Evolutionary conservation across 2,113 vertebrate genomes (phyloP).

Genomic region (Oncorhynchus clarkii): DNA sequence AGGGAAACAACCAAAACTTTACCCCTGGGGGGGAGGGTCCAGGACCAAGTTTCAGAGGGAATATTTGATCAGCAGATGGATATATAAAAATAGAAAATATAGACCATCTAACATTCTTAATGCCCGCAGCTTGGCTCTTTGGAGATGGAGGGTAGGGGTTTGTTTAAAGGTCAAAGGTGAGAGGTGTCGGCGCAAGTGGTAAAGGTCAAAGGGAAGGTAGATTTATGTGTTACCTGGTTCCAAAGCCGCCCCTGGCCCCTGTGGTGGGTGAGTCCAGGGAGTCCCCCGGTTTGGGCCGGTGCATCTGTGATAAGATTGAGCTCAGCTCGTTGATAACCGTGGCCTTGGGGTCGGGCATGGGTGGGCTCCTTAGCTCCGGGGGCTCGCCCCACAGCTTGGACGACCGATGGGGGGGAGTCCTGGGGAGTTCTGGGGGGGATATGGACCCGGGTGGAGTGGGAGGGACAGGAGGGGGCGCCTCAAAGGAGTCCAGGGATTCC

Average conservation of each 20-base stretch:
- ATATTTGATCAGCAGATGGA: too few relatives aligned
- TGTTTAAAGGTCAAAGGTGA: neutral
- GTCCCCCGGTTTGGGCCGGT: slow-evolving; percentile 87
- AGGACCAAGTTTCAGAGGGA: too few relatives aligned
- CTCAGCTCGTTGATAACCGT: slow-evolving; percentile 95
- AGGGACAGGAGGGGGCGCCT: slow-evolving; percentile 81
- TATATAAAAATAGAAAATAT: too few relatives aligned
- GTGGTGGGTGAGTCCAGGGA: slow-evolving; percentile 81
- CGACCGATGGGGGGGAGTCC: slow-evolving; percentile 85
- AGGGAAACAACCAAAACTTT: too few relatives aligned
- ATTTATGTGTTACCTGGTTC: slow-evolving; percentile 81
- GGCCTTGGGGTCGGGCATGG: slow-evolving; percentile 89
- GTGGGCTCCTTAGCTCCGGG: slow-evolving; percentile 83
- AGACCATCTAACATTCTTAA: too few relatives aligned
- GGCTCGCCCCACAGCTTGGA: slow-evolving; percentile 93
- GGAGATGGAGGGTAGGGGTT: too few relatives aligned
- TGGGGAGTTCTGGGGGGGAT: slow-evolving; percentile 72
- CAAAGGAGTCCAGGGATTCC: slow-evolving; percentile 84
- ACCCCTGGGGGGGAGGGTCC: too few relatives aligned
- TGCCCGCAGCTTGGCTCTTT: too few relatives aligned
- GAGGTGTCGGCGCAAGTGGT: neutral
- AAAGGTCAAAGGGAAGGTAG: neutral
- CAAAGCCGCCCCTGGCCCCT: slow-evolving; percentile 81
- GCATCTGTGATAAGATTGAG: slow-evolving; percentile 96
- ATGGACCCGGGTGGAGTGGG: slow-evolving; percentile 74